These are phyloP conservation scores for Andrena bucephala DNA, from an alignment of 2,888 invertebrate species.

Conservation along the genomic window DNA sequence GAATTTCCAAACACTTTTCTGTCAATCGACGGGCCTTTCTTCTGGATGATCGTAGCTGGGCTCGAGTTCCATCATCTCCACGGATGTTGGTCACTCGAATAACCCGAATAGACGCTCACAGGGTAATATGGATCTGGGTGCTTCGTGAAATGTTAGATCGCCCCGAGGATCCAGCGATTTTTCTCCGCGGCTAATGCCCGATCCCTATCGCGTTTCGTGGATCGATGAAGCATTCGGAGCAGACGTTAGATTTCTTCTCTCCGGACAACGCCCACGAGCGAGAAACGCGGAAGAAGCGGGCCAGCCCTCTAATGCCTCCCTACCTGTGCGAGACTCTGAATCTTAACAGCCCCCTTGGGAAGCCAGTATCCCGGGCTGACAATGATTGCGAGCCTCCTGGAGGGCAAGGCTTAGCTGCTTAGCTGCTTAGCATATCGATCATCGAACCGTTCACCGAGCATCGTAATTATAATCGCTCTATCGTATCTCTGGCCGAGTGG, in stretches of 20 bases:
- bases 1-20: not conserved
- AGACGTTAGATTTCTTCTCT: not conserved
- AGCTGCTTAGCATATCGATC: constrained; percentile 19
- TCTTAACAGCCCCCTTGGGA: constrained; percentile 31
- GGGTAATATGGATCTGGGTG: not conserved
- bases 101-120: not conserved
- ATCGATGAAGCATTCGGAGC: constrained; percentile 5
- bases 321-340: constrained; percentile 5
- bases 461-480: constrained; percentile 45
- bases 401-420: not conserved
- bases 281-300: constrained; percentile 13
- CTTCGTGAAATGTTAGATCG: constrained; percentile 10
- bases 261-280: constrained; percentile 16
- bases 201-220: constrained; percentile 17
- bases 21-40: not conserved
- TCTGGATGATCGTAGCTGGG: no score
- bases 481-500: constrained; percentile 10
- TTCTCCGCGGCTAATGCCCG: not conserved
- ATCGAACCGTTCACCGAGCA: constrained; percentile 26
- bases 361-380: constrained; percentile 13
- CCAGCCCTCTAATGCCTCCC: not conserved
- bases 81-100: no score
- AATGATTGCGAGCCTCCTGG: constrained; percentile 1
- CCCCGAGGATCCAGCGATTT: not conserved
- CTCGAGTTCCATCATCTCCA: no score